phyloP scores from a whole-genome alignment of 2,113 vertebrate genomes.

The Rhea americana region DNA sequence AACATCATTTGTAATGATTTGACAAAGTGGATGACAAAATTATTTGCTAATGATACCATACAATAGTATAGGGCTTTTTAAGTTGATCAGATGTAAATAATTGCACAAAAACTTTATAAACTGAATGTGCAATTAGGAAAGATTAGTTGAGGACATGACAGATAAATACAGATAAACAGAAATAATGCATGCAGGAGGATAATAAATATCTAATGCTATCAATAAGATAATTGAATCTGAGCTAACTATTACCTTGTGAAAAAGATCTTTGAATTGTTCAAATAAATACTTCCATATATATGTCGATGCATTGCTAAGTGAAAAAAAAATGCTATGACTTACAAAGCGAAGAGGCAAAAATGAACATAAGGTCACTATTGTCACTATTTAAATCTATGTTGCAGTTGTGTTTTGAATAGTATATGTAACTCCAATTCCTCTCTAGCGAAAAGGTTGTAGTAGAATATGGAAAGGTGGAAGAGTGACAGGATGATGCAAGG shows the following conservation, averaged over 20 bases:
- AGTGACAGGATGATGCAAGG: background rate
- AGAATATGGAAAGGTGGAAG: background rate
- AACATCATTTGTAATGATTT: background rate
- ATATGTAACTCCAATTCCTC: background rate
- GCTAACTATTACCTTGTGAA: background rate
- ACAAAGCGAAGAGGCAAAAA: background rate
- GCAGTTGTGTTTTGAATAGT: background rate
- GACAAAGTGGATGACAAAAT: background rate
- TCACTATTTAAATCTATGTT: background rate
- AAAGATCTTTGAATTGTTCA: background rate
- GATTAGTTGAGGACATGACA: background rate
- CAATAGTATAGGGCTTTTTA: background rate
- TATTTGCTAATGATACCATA: background rate
- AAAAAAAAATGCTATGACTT: background rate
- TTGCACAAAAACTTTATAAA: background rate
- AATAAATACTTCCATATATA: background rate
- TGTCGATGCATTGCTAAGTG: background rate
- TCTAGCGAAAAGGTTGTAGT: background rate
- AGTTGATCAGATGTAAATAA: background rate
- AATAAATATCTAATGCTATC: background rate
- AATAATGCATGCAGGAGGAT: background rate
- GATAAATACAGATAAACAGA: background rate
- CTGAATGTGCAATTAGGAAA: background rate
- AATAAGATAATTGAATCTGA: background rate
- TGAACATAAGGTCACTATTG: background rate